Evolutionary conservation across 2,113 vertebrate genomes (phyloP).

Genomic region (Nicator chloris): DNA sequence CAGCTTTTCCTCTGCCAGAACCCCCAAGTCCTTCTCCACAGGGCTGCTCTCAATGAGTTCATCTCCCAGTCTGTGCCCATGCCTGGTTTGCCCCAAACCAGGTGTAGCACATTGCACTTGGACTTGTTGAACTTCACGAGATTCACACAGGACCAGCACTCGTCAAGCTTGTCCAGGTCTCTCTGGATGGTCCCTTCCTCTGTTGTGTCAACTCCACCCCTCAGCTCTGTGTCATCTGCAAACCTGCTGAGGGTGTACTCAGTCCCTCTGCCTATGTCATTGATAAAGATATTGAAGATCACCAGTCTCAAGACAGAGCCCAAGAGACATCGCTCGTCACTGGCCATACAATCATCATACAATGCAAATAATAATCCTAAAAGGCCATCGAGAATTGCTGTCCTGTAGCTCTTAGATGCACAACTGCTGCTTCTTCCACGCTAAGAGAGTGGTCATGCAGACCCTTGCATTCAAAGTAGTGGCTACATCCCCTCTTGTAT

Average conservation of each 20-base stretch:
- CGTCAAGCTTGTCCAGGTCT: accelerated
- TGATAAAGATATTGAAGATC: neutral
- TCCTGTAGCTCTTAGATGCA: neutral
- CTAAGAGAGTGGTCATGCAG: neutral
- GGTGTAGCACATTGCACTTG: neutral
- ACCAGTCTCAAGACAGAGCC: neutral
- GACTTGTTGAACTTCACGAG: neutral
- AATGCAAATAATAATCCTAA: neutral
- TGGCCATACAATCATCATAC: neutral
- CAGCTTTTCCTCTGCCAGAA: neutral
- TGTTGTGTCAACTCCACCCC: neutral
- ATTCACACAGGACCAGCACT: neutral
- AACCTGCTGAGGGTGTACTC: neutral
- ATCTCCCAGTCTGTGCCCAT: neutral
- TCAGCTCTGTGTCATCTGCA: neutral
- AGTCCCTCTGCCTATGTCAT: neutral
- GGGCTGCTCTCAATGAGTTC: neutral
- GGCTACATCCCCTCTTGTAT: neutral
- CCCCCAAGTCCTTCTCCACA: too few species aligned
- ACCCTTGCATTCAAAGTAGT: neutral
- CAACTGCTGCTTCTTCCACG: neutral
- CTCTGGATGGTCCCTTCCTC: neutral
- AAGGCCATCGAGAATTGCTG: neutral
- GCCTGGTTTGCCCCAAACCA: neutral
- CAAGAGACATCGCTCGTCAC: neutral